A percentile compares a stretch with the other conserved stretches of the same genome.
Evolutionary conservation across 2,113 vertebrate genomes (phyloP).

Genomic region (Calonectris borealis): DNA sequence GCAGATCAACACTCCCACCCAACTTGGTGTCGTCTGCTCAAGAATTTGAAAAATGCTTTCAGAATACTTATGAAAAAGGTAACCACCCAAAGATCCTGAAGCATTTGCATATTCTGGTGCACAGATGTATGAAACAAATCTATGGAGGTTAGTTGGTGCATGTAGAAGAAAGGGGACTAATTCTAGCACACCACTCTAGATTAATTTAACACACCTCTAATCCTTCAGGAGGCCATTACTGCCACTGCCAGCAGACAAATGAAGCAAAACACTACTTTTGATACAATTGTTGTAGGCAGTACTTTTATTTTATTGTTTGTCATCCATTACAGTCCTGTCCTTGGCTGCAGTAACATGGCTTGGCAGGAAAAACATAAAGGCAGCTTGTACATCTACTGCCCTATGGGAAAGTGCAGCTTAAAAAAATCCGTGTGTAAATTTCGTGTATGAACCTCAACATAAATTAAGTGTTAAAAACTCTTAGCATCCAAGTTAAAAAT

Average conservation of each 20-base stretch:
- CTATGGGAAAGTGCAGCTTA: neutral
- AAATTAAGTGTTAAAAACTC: neutral
- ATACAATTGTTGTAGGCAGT: neutral
- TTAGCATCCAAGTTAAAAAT: neutral
- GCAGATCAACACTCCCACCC: too few species aligned
- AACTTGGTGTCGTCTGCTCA: too few species aligned
- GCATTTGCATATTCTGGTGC: neutral
- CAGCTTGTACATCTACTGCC: neutral
- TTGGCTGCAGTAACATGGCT: neutral
- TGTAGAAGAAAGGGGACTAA: neutral
- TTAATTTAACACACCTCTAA: neutral
- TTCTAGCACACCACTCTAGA: neutral
- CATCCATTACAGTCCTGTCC: neutral
- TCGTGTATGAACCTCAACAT: neutral
- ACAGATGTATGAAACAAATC: neutral
- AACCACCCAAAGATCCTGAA: neutral
- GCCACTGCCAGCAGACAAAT: neutral
- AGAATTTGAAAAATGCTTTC: neutral
- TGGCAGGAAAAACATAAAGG: neutral
- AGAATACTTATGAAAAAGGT: neutral
- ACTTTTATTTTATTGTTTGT: neutral
- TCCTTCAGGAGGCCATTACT: neutral
- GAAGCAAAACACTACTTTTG: neutral
- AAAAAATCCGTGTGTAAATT: neutral
- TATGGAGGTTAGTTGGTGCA: fast-evolving